Evolutionary conservation across 2,888 invertebrate genomes (phyloP), one percentile per base, ranked within the genome.

Genomic region (Epirrhoe tristata): DNA sequence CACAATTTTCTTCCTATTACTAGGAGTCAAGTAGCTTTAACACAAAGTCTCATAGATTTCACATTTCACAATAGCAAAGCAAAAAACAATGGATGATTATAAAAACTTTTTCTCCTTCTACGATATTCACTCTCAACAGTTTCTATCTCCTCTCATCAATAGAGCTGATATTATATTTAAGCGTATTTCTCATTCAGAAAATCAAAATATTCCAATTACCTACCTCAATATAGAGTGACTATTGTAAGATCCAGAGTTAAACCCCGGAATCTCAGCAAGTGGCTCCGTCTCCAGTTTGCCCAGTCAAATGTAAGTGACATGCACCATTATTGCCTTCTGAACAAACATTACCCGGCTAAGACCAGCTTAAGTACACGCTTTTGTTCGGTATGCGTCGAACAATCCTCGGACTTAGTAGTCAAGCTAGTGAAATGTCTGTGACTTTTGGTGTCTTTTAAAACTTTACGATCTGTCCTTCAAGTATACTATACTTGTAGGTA

Each of bases 251-350:
- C 64, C 69, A 62, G 72, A 74, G 75, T 78, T 74, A 76, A 81
- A 79, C 77, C 78, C 71, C 73, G 71, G 32, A 66, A 60, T 57
- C 71, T 76, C 64, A 57, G 60, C 48, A 63, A 65, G 66, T 55
- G 54, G 56, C 32, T 58, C 46, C 73, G 74, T 73, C 76, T 72
- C 75, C 74, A 79, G 89, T 90, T 89, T 87, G 86, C 87, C 82
- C 89, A 90, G 89, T 89, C 91, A 88, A 91, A 91, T 90, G 89
- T 81, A 78, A 81, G 82, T 82, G 85, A 89, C 89, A 87, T 79
- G 77, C 82, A 77, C 88, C 87, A 86, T 91, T 91, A 92, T 93
- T 93, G 91, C 89, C 86, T 88, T 82, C 85, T 80, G 85, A 80
- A 81, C 91, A 92, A 93, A 91, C 90, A 91, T 86, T 82, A 82